Conservation (phyloP, 2,888 invertebrate species). For the Clanis bilineata region DNA sequence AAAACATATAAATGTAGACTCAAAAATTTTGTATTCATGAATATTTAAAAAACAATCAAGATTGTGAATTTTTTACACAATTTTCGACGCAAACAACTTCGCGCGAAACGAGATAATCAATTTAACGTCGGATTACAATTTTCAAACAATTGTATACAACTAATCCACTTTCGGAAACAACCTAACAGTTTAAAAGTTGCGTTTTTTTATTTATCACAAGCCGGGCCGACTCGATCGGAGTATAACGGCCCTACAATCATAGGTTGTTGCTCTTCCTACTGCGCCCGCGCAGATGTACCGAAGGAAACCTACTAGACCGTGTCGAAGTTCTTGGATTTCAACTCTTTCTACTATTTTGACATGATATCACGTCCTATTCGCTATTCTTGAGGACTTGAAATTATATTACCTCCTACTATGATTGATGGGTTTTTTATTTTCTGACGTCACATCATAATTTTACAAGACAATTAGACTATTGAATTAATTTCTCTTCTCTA, state of each 20-base stretch:
- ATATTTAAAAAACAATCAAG: not conserved
- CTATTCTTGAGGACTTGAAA: no score
- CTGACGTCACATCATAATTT: no score
- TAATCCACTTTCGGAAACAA: constrained; percentile 18
- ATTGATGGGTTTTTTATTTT: no score
- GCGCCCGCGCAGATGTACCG: constrained; percentile 47
- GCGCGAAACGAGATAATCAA: constrained; percentile 7
- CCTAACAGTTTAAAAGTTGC: constrained; percentile 28
- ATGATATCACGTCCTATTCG: not conserved
- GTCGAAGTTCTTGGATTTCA: not conserved
- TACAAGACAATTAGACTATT: no score
- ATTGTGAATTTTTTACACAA: constrained; percentile 15
- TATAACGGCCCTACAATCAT: constrained; percentile 81
- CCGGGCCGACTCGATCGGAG: constrained; percentile 65
- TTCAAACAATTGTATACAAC: constrained; percentile 7
- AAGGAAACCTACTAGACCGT: constrained; percentile 17
- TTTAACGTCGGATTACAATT: constrained; percentile 4
- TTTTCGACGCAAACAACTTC: constrained; percentile 1
- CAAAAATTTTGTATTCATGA: not conserved
- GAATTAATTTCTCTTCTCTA: no score
- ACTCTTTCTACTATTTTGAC: not conserved
- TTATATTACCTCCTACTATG: no score
- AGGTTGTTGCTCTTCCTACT: constrained; percentile 80
- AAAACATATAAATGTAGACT: not conserved
- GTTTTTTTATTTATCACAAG: constrained; percentile 57